A percentile compares a stretch with the other conserved stretches of the same genome.
phyloP scores from a whole-genome alignment of 2,888 invertebrate genomes.

The Thumatha senex region DNA sequence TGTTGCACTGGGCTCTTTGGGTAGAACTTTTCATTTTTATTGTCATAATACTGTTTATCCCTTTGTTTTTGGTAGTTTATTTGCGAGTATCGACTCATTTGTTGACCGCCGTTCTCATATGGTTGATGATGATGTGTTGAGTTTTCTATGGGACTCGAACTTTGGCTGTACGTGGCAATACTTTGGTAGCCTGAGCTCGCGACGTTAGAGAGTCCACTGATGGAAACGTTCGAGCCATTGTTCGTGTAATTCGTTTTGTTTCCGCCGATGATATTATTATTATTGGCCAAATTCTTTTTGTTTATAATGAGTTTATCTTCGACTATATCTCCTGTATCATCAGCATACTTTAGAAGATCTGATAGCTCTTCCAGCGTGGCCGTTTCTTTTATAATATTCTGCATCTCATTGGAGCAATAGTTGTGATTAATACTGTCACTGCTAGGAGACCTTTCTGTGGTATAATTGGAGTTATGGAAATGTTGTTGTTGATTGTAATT shows the following conservation, averaged over 20 bases:
- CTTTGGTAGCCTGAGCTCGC: conserved; percentile 95
- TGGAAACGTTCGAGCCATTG: conserved; percentile 91
- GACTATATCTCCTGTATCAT: conserved; percentile 85
- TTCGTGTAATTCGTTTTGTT: conserved; percentile 79
- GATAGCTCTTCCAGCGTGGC: conserved; percentile 88
- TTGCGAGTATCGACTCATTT: conserved; percentile 76
- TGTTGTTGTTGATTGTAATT: conserved; percentile 66
- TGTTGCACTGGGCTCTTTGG: conserved; percentile 81
- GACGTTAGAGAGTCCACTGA: conserved; percentile 89
- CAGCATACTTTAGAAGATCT: conserved; percentile 88
- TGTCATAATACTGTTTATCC: conserved; percentile 78
- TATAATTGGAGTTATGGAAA: conserved; percentile 72
- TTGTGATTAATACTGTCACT: conserved; percentile 76
- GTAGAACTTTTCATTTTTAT: conserved; percentile 77
- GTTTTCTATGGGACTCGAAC: conserved; percentile 92
- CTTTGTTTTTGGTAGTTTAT: conserved; percentile 80
- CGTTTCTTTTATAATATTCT: conserved; percentile 77
- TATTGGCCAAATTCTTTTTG: conserved; percentile 73
- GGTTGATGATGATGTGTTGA: conserved; percentile 73
- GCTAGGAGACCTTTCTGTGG: conserved; percentile 73
- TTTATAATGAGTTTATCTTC: conserved; percentile 77
- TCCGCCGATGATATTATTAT: conserved; percentile 72
- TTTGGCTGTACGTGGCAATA: conserved; percentile 93
- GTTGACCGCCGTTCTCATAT: conserved; percentile 76
- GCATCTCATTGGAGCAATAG: conserved; percentile 72